Evolutionary conservation across 2,888 invertebrate genomes (phyloP).

Genomic region (Callyntrura sp.): DNA sequence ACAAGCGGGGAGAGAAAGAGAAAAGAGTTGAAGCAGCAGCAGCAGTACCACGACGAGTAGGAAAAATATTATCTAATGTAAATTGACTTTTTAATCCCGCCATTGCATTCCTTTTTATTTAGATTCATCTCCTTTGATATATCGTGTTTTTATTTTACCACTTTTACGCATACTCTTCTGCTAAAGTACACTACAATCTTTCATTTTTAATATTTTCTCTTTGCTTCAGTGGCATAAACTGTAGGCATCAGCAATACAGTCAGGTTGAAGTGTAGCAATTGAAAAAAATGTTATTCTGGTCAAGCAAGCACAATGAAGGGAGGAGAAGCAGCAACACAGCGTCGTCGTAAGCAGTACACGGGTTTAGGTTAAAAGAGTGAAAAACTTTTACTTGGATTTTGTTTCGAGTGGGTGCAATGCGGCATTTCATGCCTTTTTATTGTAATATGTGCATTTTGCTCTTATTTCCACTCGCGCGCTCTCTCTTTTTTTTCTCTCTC

Average conservation of each 20-base stretch:
- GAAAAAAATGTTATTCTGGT: conserved; percentile 25
- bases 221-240: too few species aligned
- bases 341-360: too few species aligned
- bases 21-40: background rate
- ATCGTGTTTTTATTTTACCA: conserved; percentile 5
- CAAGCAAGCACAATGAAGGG: conserved; percentile 16
- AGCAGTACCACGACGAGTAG: too few species aligned
- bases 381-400: conserved; percentile 7
- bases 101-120: conserved; percentile 27
- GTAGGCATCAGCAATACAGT: background rate
- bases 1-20: background rate
- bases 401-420: conserved; percentile 73
- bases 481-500: conserved; percentile 4
- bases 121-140: background rate
- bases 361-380: conserved; percentile 48
- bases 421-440: conserved; percentile 74
- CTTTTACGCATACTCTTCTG: too few species aligned
- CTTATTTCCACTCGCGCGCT: background rate
- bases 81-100: background rate
- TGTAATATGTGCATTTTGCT: conserved; percentile 56
- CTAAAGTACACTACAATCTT: too few species aligned
- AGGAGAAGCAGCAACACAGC: background rate
- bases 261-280: conserved; percentile 29
- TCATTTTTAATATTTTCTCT: too few species aligned
- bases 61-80: background rate